Percentiles rank a stretch among this genome's conserved stretches.
Evolutionary conservation across 2,888 invertebrate species (phyloP).

Genomic region (Rhimphoctona megacephalus): DNA sequence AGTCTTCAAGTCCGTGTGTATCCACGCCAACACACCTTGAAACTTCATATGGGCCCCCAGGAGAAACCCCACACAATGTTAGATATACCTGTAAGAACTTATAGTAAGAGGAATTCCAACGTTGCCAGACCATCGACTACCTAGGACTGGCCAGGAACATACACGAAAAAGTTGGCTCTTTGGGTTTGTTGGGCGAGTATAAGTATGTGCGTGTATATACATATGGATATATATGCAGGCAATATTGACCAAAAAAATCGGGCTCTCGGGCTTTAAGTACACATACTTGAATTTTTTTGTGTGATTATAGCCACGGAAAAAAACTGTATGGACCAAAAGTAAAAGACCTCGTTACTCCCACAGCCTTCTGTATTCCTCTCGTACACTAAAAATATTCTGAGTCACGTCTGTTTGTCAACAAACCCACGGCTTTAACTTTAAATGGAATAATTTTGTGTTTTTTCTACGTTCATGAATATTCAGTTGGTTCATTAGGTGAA

Average conservation of each 20-base stretch:
- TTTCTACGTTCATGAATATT: constrained; percentile 13
- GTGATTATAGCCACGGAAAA: constrained; percentile 3
- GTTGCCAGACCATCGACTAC: constrained; percentile 75
- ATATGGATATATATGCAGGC: not conserved
- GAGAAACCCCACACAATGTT: constrained; percentile 71
- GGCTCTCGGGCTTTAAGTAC: not conserved
- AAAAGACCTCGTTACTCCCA: constrained; percentile 11
- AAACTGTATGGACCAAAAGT: not conserved
- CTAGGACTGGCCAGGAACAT: constrained; percentile 1
- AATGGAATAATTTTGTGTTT: not conserved
- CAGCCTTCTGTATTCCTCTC: not conserved
- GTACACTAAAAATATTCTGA: constrained; percentile 57
- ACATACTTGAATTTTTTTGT: constrained; percentile 15
- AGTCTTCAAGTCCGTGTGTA: constrained; percentile 50
- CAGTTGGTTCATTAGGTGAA: not conserved
- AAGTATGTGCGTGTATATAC: not conserved
- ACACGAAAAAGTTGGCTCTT: constrained; percentile 16
- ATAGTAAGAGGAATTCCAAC: constrained; percentile 78
- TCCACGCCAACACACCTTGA: constrained; percentile 67
- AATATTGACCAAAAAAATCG: constrained; percentile 40
- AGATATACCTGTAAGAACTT: constrained; percentile 42
- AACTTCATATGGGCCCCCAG: constrained; percentile 69
- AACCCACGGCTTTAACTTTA: constrained; percentile 17
- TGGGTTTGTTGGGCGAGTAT: not conserved
- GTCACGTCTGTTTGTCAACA: constrained; percentile 76